phyloP scores from a whole-genome alignment of 2,797 vertebrate species.

The Cuculus canorus region DNA sequence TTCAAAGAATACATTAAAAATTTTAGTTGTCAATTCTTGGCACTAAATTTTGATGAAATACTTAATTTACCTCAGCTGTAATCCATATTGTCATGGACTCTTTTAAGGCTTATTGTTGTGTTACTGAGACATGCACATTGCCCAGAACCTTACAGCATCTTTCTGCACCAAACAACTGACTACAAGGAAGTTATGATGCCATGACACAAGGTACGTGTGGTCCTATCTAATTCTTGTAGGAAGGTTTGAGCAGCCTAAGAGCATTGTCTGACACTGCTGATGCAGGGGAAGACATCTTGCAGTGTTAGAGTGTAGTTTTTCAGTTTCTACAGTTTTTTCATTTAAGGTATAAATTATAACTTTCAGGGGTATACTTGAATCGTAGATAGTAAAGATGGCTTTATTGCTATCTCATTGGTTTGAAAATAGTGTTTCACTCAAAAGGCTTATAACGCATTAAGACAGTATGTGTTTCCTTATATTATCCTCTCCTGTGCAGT shows the following conservation, averaged over 20 bases:
- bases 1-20: constrained; percentile 8
- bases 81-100: background rate
- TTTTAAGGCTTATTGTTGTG: constrained; percentile 3
- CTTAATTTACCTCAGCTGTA: constrained; percentile 33
- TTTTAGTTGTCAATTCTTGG: background rate
- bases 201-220: background rate
- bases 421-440: constrained; percentile 19
- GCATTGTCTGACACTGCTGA: background rate
- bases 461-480: constrained; percentile 13
- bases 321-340: background rate
- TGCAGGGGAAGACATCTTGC: background rate
- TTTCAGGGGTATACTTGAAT: background rate
- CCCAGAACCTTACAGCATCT: background rate
- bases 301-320: background rate
- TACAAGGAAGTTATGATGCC: background rate
- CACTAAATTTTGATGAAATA: constrained; percentile 29
- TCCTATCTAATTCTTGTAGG: background rate
- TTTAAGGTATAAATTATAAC: background rate
- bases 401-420: background rate
- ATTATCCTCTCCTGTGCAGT: background rate
- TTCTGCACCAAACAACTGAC: background rate
- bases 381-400: background rate
- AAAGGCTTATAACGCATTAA: constrained; percentile 40
- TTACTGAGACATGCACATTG: constrained; percentile 10
- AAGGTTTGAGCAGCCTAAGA: background rate